Percentiles rank a stretch among this genome's conserved stretches.
Evolutionary conservation across 1,140 invertebrate genomes (phyloP).

Genomic region (Drosophila albomicans): DNA sequence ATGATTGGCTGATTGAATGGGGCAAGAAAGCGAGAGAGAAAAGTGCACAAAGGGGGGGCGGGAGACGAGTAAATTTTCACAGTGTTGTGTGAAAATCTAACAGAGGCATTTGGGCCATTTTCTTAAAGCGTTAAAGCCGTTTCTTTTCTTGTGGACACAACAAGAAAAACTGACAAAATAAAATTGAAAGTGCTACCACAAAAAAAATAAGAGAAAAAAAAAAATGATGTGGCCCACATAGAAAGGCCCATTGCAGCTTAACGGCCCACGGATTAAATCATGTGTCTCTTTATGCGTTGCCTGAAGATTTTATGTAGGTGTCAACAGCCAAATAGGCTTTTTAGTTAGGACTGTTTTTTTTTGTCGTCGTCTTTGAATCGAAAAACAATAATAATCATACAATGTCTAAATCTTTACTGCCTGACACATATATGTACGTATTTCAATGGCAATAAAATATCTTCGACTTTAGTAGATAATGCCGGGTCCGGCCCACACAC

Average conservation of each 20-base stretch:
- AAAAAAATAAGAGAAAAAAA: neutral
- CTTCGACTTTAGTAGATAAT: conserved; percentile 30
- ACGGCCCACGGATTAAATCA: conserved; percentile 37
- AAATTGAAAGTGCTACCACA: conserved; percentile 63
- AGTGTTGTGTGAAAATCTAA: conserved; percentile 36
- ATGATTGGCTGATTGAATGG: neutral
- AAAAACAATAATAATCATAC: conserved; percentile 67
- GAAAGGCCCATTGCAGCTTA: conserved; percentile 32
- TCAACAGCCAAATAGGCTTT: conserved; percentile 57
- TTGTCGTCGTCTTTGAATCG: conserved; percentile 37
- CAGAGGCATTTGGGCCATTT: conserved; percentile 23
- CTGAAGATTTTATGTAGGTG: conserved; percentile 53
- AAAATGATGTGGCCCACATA: conserved; percentile 26
- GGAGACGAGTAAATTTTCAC: conserved; percentile 7
- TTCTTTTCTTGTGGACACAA: conserved; percentile 10
- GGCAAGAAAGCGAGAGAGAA: neutral
- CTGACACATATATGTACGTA: conserved; percentile 62
- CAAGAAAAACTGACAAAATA: conserved; percentile 9
- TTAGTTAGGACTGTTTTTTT: neutral
- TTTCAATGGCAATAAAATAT: conserved; percentile 71
- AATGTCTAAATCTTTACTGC: conserved; percentile 71
- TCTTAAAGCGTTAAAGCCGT: conserved; percentile 15
- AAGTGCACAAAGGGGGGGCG: too few relatives aligned
- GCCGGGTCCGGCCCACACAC: conserved; percentile 55
- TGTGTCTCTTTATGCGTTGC: conserved; percentile 32